Evolutionary conservation across 2,888 invertebrate species (phyloP).

Genomic region (Phorcus lineatus): DNA sequence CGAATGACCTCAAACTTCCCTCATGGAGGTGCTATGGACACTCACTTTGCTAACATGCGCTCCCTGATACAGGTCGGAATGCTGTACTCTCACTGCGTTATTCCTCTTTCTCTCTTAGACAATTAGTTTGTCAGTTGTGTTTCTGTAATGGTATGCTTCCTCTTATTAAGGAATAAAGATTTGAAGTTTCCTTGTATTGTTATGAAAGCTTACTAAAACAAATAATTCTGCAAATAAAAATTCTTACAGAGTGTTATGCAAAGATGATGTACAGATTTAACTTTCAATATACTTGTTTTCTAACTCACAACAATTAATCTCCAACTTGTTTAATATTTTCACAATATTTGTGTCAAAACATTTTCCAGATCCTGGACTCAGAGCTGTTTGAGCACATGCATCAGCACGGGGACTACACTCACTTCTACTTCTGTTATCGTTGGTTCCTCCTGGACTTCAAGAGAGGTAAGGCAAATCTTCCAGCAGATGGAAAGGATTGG

Average conservation of each 20-base stretch:
- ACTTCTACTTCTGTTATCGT: constrained; percentile 97
- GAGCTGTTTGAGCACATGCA: constrained; percentile 96
- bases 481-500: too few species aligned
- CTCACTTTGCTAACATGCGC: constrained; percentile 96
- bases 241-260: too few species aligned
- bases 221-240: too few species aligned
- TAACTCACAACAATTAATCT: too few species aligned
- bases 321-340: too few species aligned
- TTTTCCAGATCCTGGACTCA: constrained; percentile 88
- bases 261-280: too few species aligned
- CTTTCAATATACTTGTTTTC: too few species aligned
- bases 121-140: too few species aligned
- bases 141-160: too few species aligned
- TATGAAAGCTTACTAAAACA: too few species aligned
- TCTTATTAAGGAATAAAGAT: too few species aligned
- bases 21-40: constrained; percentile 96
- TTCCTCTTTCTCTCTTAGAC: background rate
- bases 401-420: constrained; percentile 95
- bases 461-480: constrained; percentile 78
- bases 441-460: constrained; percentile 98
- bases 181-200: too few species aligned
- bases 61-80: constrained; percentile 77
- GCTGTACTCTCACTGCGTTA: background rate
- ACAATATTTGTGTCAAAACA: background rate
- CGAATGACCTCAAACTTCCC: constrained; percentile 91